Evolutionary conservation across 2,888 invertebrate genomes (phyloP), one percentile per base, ranked within the genome.

Genomic region (Panopea generosa): DNA sequence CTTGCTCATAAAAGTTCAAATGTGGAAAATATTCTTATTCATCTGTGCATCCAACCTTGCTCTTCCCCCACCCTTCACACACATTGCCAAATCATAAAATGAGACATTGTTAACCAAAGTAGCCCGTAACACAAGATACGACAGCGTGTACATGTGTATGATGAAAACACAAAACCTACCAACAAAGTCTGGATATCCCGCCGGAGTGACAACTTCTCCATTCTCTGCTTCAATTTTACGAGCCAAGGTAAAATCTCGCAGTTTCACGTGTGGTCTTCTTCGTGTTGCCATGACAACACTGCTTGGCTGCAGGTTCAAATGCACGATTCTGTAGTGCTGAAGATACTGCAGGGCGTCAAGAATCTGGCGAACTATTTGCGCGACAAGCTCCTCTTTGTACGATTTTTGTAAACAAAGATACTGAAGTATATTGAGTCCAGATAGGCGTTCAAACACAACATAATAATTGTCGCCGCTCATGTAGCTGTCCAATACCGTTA

Each of bases 311-410:
- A 99, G 79, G 80, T 92, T 92, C 29, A 92, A 82, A 82, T 92
- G 92, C 2, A 87, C 88, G 29, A 91, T 86, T 9, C 98, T 98
- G 87, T 97, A 95, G 96, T 98, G 98, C 93, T 99, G 99, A 47
- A 99, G 94, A 92, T 98, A 99, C 93, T 98, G 98, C 0, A 89
- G 73, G 0, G 78, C 90, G 59, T 86, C 86, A n/a, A 90, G 73
- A 45, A 89, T 80, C 93, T 99, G 99, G 2, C 95, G 95, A 49
- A 98, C 95, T 26, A 98, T 96, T 0, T 95, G 95, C 0, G 97
- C 96, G 0, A 99, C 97, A 93, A 96, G 96, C 93, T 98, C 97
- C 92, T 99, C 99, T 0, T 96, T 95, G 93, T 98, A 99, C 87
- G 97, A 96, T 91, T 98, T 97, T 60, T 96, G 95, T 85, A 96